phyloP scores from a whole-genome alignment of 2,797 vertebrate species.

The Lepilemur septentrionalis region DNA sequence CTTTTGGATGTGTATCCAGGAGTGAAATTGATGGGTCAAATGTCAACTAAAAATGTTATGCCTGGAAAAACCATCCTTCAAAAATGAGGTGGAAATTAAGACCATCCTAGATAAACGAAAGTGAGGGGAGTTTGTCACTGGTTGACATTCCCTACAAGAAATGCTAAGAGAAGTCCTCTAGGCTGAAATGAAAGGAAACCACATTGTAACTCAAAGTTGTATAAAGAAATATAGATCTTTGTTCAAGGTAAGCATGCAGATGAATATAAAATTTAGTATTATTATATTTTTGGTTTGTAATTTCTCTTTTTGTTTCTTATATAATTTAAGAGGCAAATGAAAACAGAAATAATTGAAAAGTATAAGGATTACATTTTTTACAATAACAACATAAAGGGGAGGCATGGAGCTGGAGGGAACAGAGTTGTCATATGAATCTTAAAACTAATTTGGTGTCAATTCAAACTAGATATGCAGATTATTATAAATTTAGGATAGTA shows the following conservation, averaged over 20 bases:
- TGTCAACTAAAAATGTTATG: not conserved
- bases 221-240: not conserved
- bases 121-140: not conserved
- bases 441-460: not conserved
- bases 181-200: not conserved
- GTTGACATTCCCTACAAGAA: not conserved
- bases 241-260: not conserved
- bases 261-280: not conserved
- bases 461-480: not conserved
- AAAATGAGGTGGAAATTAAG: conserved; percentile 11
- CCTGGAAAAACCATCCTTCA: not conserved
- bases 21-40: not conserved
- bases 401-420: not conserved
- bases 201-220: not conserved
- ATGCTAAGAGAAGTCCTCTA: not conserved
- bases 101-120: not conserved
- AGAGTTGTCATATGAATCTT: conserved; percentile 4
- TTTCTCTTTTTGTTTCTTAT: not conserved
- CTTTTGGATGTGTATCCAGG: not conserved
- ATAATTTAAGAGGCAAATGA: not conserved
- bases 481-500: not conserved
- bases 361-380: not conserved
- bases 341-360: not conserved
- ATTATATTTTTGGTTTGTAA: not conserved
- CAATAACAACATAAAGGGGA: not conserved